phyloP scores from a whole-genome alignment of 2,797 vertebrate genomes.

The Hemitrygon akajei region DNA sequence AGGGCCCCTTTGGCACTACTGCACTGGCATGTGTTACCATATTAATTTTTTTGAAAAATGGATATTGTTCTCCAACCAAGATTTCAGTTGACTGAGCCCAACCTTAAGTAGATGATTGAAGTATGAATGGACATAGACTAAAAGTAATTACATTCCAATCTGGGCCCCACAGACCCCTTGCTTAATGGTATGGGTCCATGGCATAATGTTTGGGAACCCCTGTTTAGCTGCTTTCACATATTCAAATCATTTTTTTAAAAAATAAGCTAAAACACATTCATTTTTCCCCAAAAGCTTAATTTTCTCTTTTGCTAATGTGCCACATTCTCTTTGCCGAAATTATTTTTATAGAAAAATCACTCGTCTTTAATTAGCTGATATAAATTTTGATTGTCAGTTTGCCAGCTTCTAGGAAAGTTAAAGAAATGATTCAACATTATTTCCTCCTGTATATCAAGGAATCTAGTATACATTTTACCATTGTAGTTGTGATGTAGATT shows the following conservation, averaged over 20 bases:
- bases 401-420: not conserved
- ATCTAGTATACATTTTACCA: not conserved
- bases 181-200: no score
- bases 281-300: not conserved
- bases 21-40: not conserved
- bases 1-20: not conserved
- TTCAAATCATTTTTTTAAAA: not conserved
- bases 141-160: not conserved
- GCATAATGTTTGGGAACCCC: no score
- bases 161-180: no score
- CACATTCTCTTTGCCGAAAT: not conserved
- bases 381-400: constrained; percentile 9
- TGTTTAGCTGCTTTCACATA: not conserved
- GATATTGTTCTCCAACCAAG: not conserved
- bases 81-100: not conserved
- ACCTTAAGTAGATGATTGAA: not conserved
- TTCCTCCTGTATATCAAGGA: not conserved
- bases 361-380: not conserved
- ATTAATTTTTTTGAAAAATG: not conserved
- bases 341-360: not conserved
- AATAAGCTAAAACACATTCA: not conserved
- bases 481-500: not conserved
- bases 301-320: no score
- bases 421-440: not conserved
- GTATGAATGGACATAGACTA: not conserved